Base-by-base conservation (phyloP, 2,888 invertebrate genomes). In the Microchrysa polita region DNA sequence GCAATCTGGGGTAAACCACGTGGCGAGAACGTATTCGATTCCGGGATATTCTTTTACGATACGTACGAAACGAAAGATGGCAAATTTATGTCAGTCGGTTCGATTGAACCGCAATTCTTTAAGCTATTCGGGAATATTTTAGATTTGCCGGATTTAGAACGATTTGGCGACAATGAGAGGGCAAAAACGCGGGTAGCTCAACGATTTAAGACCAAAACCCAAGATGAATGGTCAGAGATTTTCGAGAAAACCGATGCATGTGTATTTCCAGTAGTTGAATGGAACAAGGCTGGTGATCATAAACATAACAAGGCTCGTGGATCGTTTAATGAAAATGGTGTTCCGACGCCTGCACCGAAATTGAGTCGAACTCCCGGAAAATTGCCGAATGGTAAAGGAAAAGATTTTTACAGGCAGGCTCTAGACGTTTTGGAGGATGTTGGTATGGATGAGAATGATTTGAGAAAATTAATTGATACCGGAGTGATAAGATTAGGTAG, bases 31-130 rank as follows among this genome's bases (percentile, higher is more conserved):
- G 76, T 90, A 80, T 87, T 98, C 40, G 98, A 98, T 85, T 90
- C 92, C 14, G 97, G 97, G 2, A 85, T 89, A 34, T 93, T 93
- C 81, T 96, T 91, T 84, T 98, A 98, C 83, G 91, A 93, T 76
- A 93, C 93, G 0, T 98, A 97, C 81, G 88, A 92, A 87, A 98
- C 98, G 0, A 93, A 93, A 85, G 99, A 99, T 86, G 91, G 90
- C 0, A 92, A 94, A 83, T 97, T 89, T 83, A 93, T 99, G 92
- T 92, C 97, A 7, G 95, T 98, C n/a, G 99, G 96, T 27, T 92
- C 97, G 1, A 76, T 99, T 61, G 99, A 99, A 83, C 93, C 94
- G 0, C 91, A 96, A 83, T 99, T 99, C 85, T 98, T 95, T 84
- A 81, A 85, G 1, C 82, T 88, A 61, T 86, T 99, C 12, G 82